Evolutionary conservation across 2,797 vertebrate genomes (phyloP), one percentile per base, ranked within the genome.

Genomic region (Dendrocincla tyrannina): DNA sequence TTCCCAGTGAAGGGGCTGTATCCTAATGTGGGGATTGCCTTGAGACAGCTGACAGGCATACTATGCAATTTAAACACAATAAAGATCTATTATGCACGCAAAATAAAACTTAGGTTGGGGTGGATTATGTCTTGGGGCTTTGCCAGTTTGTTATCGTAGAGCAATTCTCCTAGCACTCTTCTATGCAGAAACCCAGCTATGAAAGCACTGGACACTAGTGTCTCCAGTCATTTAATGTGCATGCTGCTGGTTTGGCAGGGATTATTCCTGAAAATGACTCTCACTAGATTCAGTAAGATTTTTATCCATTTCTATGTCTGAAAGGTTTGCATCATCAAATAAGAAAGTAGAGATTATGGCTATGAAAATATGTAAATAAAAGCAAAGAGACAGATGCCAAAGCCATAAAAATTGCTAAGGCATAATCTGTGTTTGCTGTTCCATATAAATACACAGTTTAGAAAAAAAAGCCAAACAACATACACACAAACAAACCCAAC

Each of bases 331-430:
- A 93, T 96, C 76, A 81, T 86, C 86, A 80, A 90, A 85, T 95
- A 93, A 97, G 75, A 94, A 95, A 96, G n/a, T 16, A 58, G 58
- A 93, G 81, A 91, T 80, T 86, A 88, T n/a, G 63, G 47, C 68
- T 66, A 49, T n/a, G 88, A 86, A 85, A 96, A 95, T 96, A 96
- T 74, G 89, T 94, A 83, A 93, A 93, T 95, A 96, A 96, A 89
- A 95, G 64, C 90, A 96, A 95, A 93, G 49, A 69, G 86, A 91
- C 85, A 96, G 92, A 95, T 94, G 90, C 87, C 0, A 5, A 93
- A 85, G 76, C 88, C 90, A 92, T 95, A 95, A 95, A 84, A 96
- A 96, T 93, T 95, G 82, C 88, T 62, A 92, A 95, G 44, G 67
- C 81, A 88, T 95, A 94, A 95, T 96, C 94, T 95, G 87, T 92